Evolutionary conservation across 2,113 vertebrate genomes (phyloP), one percentile per base, ranked within the genome.

Genomic region (Condylura cristata): DNA sequence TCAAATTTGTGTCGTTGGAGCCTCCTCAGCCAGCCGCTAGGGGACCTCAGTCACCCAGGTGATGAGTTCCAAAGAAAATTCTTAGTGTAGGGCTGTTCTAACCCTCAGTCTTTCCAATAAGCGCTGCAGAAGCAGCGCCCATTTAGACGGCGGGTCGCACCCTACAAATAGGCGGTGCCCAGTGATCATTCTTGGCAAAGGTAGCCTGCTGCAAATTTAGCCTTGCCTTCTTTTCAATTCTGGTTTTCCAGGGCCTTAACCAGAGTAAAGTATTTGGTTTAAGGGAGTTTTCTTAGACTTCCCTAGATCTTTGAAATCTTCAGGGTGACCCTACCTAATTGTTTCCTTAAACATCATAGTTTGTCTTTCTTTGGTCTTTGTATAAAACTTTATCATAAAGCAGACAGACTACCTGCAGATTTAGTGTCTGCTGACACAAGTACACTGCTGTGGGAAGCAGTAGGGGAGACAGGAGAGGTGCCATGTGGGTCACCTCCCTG

Each of bases 41-140:
- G 80, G 92, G 84, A 80, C 91, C 85, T 93, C 89, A 91, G 91
- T 46, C 48, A 84, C 81, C 48, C 79, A 51, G 92, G 92, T 10
- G 74, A 66, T 63, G 70, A 65, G 63, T 44, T 70, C 53, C n/a
- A 30, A 70, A 66, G 32, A 75, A 66, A 46, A 71, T 44, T 44
- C 53, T 8, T 65, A 41, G 48, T 1, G 41, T 26, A 17, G n/a
- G 80, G 13, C 41, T 44, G 53, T 76, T 90, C 70, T 46, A 34
- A 53, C 13, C 78, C 41, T 51, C 48, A 51, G 2, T 28, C 22
- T 61, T 41, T 41, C 20, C 53, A 56, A 56, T 56, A 56, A 56
- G 5, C 14, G 76, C 20, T 26, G n/a, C 68, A 20, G 24, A 58
- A 60, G 68, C 39, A 39, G 46, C 30, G 58, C 34, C 17, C 39